A percentile compares a stretch with the other conserved stretches of the same genome.
phyloP scores from a whole-genome alignment of 2,888 invertebrate species.

The Diarsia mendica region DNA sequence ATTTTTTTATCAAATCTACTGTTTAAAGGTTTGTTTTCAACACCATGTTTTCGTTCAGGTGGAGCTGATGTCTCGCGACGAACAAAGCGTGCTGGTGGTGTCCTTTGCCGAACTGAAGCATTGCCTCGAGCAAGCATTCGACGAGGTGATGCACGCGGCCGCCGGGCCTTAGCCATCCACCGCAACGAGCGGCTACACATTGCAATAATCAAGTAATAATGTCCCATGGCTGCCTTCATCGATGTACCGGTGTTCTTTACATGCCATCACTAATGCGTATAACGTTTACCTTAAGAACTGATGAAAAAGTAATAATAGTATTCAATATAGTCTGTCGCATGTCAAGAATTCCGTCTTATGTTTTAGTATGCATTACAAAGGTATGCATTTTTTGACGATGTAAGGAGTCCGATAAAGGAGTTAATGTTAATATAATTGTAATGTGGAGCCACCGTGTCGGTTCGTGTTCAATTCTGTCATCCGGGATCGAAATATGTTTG shows the following conservation, averaged over 20 bases:
- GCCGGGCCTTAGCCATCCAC: conserved; percentile 49
- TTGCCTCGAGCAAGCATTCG: conserved; percentile 97
- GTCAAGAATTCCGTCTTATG: conserved; percentile 42
- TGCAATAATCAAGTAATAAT: conserved; percentile 58
- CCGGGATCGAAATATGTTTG: conserved; percentile 63
- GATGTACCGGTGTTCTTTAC: conserved; percentile 46
- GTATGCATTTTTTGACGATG: conserved; percentile 55
- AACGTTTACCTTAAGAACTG: conserved; percentile 29
- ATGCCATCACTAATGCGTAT: conserved; percentile 36
- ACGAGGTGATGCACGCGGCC: conserved; percentile 92
- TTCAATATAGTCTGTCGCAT: conserved; percentile 41
- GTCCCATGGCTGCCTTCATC: conserved; percentile 55
- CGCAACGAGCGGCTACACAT: conserved; percentile 52
- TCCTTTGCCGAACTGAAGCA: conserved; percentile 98
- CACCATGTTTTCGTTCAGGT: conserved; percentile 89
- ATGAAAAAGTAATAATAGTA: conserved; percentile 34
- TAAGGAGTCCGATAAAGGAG: conserved; percentile 51
- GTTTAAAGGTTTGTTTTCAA: background rate
- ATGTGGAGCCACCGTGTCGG: conserved; percentile 59
- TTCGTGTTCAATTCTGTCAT: conserved; percentile 66
- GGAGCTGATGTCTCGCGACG: conserved; percentile 98
- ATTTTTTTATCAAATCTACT: too few relatives aligned
- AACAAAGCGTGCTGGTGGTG: conserved; percentile 98
- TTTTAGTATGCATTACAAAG: conserved; percentile 45
- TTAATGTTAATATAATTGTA: conserved; percentile 59